Evolutionary conservation across 2,888 invertebrate species (phyloP).

Genomic region (Nebria salina): DNA sequence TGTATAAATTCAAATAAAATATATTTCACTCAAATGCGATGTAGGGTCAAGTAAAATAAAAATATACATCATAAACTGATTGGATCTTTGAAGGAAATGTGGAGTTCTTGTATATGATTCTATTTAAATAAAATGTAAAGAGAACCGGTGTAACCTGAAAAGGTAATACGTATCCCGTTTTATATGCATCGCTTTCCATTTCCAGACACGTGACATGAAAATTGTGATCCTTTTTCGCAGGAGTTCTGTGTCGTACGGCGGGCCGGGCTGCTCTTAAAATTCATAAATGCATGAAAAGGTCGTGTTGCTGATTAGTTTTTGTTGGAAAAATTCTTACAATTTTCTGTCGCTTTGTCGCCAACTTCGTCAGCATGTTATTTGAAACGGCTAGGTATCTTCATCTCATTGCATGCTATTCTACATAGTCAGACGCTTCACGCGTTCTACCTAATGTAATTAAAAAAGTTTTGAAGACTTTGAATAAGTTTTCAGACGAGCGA

Average conservation of each 20-base stretch:
- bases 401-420: constrained; percentile 4
- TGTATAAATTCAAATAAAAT: too few species aligned
- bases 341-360: constrained; percentile 20
- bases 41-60: too few species aligned
- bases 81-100: too few species aligned
- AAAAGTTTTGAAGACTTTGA: constrained; percentile 32
- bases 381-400: neutral
- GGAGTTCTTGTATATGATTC: neutral
- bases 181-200: constrained; percentile 20
- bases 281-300: constrained; percentile 33
- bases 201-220: constrained; percentile 32
- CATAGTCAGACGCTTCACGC: constrained; percentile 23
- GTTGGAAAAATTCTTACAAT: constrained; percentile 28
- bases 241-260: constrained; percentile 6
- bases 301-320: constrained; percentile 36
- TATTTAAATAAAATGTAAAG: constrained; percentile 4
- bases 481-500: constrained; percentile 25
- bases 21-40: too few species aligned
- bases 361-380: neutral
- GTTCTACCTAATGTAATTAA: constrained; percentile 32
- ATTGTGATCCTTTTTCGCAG: constrained; percentile 13
- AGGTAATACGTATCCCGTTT: constrained; percentile 13
- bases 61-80: too few species aligned
- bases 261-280: constrained; percentile 23
- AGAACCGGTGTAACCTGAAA: neutral